These are phyloP conservation scores for Iphiclides podalirius DNA, from an alignment of 2,888 invertebrate species.

Conservation along the genomic window DNA sequence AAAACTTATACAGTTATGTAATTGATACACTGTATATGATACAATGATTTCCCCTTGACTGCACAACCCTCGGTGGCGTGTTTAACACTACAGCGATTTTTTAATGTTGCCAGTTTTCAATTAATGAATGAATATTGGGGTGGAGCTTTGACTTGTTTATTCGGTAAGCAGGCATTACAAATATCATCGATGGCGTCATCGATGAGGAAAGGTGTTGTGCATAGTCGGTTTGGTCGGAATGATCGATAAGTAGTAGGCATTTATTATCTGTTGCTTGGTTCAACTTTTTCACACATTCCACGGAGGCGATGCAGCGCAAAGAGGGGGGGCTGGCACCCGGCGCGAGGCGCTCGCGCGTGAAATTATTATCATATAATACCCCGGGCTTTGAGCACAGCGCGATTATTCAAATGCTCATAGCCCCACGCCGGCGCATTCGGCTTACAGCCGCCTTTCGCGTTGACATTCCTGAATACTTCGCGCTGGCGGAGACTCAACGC, in stretches of 20 bases:
- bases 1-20: too few species aligned
- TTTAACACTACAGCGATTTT: slow-evolving; percentile 60
- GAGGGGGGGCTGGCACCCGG: slow-evolving; percentile 44
- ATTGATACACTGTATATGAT: slow-evolving; percentile 8
- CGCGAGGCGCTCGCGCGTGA: slow-evolving; percentile 66
- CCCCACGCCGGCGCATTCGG: slow-evolving; percentile 41
- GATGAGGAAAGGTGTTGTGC: slow-evolving; percentile 47
- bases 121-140: slow-evolving; percentile 59
- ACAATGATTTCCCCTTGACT: slow-evolving; percentile 34
- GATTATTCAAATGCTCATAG: slow-evolving; percentile 75
- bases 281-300: slow-evolving; percentile 72
- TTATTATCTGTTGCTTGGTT: slow-evolving; percentile 41
- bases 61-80: slow-evolving; percentile 39
- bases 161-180: slow-evolving; percentile 34
- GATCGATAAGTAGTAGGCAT: slow-evolving; percentile 34
- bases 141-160: slow-evolving; percentile 33
- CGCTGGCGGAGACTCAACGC: slow-evolving; percentile 39
- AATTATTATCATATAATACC: slow-evolving; percentile 79
- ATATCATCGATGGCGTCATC: slow-evolving; percentile 44
- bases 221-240: slow-evolving; percentile 31
- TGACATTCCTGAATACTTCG: slow-evolving; percentile 58
- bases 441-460: slow-evolving; percentile 42
- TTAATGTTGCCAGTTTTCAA: slow-evolving; percentile 64
- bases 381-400: slow-evolving; percentile 59
- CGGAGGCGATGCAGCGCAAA: slow-evolving; percentile 41